Evolutionary conservation across 2,113 vertebrate species (phyloP), one percentile per base, ranked within the genome.

Genomic region (mouse (Mus musculus)): DNA sequence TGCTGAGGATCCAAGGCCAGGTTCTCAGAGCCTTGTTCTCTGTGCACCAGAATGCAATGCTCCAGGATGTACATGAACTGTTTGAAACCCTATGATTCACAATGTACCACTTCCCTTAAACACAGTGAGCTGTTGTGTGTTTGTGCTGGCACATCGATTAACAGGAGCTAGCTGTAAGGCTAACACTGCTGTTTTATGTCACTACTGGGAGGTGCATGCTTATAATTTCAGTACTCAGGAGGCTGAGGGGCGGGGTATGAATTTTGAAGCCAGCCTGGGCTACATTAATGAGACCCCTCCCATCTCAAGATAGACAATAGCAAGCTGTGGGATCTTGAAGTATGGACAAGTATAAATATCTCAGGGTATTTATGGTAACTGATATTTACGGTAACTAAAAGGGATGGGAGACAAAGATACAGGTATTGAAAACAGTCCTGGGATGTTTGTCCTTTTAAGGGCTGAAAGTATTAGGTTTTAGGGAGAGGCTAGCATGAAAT

Each of bases 381-480:
- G 61, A 22, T 63, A 63, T 63, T 63, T 63, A 24, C 61, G 3
- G 3, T 71, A 17, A 71, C 2, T 72, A 13, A 30, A 39, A 89
- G n/a, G 54, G 33, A 17, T 3, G 4, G 3, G 8, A 33, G 77
- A 36, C 22, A 22, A 24, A 92, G 46, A 81, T 94, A 56, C 49
- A 59, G 76, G 42, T 6, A 3, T 46, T 9, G 46, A 42, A 17
- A 24, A 13, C 17, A 72, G 93, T 0, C 0, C 19, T 0, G 2
- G 30, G 81, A 17, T 46, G n/a, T 75, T 65, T 24, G 30, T 61
- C n/a, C 84, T 1, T 52, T 3, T 65, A 39, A 76, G 12, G n/a
- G 67, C 46, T 88, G 75, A 39, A 33, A 90, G 14, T 4, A 8
- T 49, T 93, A 6, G 39, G 30, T 71, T 81, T 72, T 88, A 71